Base-by-base conservation (phyloP, 2,113 vertebrate genomes). In the Callospermophilus lateralis region DNA sequence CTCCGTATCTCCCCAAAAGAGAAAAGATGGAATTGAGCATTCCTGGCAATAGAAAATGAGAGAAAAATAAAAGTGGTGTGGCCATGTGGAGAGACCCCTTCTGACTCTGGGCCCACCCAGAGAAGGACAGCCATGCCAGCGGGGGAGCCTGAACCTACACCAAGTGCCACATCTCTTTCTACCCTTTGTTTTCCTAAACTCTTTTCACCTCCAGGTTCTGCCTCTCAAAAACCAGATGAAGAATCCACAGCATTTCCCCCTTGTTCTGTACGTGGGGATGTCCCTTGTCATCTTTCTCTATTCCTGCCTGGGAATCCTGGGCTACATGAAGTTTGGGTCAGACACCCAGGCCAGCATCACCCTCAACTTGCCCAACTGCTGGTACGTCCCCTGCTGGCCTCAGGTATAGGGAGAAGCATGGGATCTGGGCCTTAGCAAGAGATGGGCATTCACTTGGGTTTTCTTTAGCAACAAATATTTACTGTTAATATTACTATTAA, bases 151-250 rank as follows among this genome's bases (percentile, higher is more conserved):
- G 17, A 13, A 45, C n/a, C 67, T 37, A 77, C 39, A 2, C n/a
- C 20, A 5, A 10, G 20, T 4, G 7, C 61, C n/a, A 7, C 19
- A 28, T 26, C 9, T 32, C 45, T 94, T 53, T 48, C 39, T 11
- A 37, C 37, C n/a, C 73, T 76, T 48, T 77, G 63, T 83, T 93
- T 89, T 42, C 48, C 48, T n/a, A 83, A 93, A 74, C 12, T 4
- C 94, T 34, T 68, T 80, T 20, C 8, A 58, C 67, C 6, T 86
- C 12, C 89, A 99, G 99, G 99, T 99, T 24, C 99, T 99, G 32
- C 99, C 99, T 26, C 98, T 99, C 95, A 99, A 99, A 98, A 99
- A 99, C 97, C 99, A 99, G 98, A 99, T 99, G 99, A 99, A 99
- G 98, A 98, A 98, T 30, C 99, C 99, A 0, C 98, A 98, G 89